Percentiles rank a stretch among this genome's conserved stretches.
Evolutionary conservation across 1,140 invertebrate genomes (phyloP).

Genomic region (Mylabris phalerata): DNA sequence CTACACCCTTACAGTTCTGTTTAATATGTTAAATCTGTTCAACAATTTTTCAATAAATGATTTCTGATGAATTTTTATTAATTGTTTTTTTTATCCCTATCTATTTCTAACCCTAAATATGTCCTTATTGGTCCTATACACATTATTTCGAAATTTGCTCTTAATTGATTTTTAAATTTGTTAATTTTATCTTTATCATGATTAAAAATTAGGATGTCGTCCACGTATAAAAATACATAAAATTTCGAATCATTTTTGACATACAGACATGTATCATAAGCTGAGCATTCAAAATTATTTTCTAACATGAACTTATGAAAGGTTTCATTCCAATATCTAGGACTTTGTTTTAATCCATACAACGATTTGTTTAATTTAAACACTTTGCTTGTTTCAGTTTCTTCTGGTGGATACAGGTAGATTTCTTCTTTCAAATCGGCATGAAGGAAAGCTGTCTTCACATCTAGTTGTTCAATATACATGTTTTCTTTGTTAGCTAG

Average conservation of each 20-base stretch:
- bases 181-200: conserved; percentile 16
- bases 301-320: conserved; percentile 9
- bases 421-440: no score
- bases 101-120: conserved; percentile 25
- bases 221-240: conserved; percentile 30
- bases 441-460: no score
- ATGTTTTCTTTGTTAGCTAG: no score
- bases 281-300: conserved; percentile 1
- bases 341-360: conserved; percentile 43
- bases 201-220: conserved; percentile 31
- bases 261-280: conserved; percentile 31
- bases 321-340: conserved; percentile 36
- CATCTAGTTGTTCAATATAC: no score
- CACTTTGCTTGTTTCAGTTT: neutral
- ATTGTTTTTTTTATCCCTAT: conserved; percentile 13
- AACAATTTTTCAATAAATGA: conserved; percentile 27
- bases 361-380: conserved; percentile 39
- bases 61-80: conserved; percentile 19
- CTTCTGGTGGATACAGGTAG: no score
- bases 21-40: conserved; percentile 31
- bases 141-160: conserved; percentile 26
- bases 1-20: conserved; percentile 16
- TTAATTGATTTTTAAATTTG: conserved; percentile 18
- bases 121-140: conserved; percentile 21
- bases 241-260: conserved; percentile 13